Base-by-base conservation (phyloP, 2,797 vertebrate species). In the Pelodytes ibericus region DNA sequence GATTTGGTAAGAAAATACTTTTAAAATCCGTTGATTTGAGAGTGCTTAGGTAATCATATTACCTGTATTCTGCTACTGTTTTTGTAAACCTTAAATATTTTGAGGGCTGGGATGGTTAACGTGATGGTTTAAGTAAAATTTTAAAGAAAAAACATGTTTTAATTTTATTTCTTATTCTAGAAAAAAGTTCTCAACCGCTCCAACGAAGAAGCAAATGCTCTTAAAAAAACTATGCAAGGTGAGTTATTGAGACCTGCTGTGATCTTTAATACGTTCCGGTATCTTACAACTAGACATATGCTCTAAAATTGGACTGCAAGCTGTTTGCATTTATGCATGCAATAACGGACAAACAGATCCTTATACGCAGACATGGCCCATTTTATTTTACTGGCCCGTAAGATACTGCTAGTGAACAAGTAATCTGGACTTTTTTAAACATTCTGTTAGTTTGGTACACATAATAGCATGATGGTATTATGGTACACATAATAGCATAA, bases 151-250 rank as follows among this genome's bases (percentile, higher is more conserved):
- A 51, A 51, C 47, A 13, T 6, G 18, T 53, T 25, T 49, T 41
- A n/a, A 8, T 66, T 71, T 70, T 0, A 83, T 86, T 80, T 75
- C 73, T 72, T 75, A 80, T 87, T 87, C 75, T 88, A 99, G 98
- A 97, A 93, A 91, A 89, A 91, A 81, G 91, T 92, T 72, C 86
- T 95, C 81, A 66, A 88, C 64, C 86, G 81, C 77, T 90, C 88
- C 71, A 90, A 92, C 71, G 91, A 95, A 56, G 91, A 95, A 82
- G 89, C 93, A n/a, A 85, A 85, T 57, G 92, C 87, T 56, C 87
- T 92, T 30, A 86, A 92, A 72, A 90, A 89, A 84, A 85, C 87
- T 85, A 93, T 97, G 92, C 94, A 97, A 96, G 97, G 97, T 99
- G 87, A 51, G 84, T 81, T 1, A 22, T 22, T 0, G 18, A 44